These are phyloP conservation scores for Anguilla obscura DNA, from an alignment of 2,797 vertebrate species.

Conservation along the genomic window DNA sequence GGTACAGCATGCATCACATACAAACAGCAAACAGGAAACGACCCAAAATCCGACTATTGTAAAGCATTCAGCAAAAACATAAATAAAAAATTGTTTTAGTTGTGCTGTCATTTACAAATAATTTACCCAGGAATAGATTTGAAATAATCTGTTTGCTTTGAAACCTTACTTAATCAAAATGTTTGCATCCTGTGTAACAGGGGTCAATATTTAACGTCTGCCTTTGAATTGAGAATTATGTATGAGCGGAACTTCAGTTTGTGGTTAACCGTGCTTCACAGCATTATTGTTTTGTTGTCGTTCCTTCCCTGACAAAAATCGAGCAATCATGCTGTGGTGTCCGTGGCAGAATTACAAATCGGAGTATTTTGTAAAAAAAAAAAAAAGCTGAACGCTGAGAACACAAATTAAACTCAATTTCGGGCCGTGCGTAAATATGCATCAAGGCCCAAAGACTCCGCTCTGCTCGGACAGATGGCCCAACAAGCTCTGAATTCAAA, in stretches of 20 bases:
- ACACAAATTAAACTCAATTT: not conserved
- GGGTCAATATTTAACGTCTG: not conserved
- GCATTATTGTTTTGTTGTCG: not conserved
- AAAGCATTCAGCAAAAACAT: too few species aligned
- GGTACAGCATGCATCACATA: not conserved
- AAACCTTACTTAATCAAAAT: not conserved
- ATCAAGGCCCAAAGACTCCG: not conserved
- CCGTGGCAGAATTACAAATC: not conserved
- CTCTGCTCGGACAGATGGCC: conserved; percentile 6
- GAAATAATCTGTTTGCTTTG: not conserved
- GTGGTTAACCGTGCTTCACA: not conserved
- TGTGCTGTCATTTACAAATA: not conserved
- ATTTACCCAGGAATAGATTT: not conserved
- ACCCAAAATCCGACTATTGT: not conserved
- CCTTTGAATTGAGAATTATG: not conserved
- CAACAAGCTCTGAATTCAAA: conserved; percentile 17
- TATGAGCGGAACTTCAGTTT: not conserved
- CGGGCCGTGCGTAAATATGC: not conserved
- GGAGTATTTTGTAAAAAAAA: not conserved
- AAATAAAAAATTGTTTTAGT: not conserved
- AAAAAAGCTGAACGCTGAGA: not conserved
- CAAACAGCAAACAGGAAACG: not conserved
- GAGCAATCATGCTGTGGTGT: not conserved
- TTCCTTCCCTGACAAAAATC: not conserved
- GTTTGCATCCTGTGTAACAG: not conserved